Conservation (phyloP, 1,140 invertebrate species). For the Phymorhynchus buccinoides region DNA sequence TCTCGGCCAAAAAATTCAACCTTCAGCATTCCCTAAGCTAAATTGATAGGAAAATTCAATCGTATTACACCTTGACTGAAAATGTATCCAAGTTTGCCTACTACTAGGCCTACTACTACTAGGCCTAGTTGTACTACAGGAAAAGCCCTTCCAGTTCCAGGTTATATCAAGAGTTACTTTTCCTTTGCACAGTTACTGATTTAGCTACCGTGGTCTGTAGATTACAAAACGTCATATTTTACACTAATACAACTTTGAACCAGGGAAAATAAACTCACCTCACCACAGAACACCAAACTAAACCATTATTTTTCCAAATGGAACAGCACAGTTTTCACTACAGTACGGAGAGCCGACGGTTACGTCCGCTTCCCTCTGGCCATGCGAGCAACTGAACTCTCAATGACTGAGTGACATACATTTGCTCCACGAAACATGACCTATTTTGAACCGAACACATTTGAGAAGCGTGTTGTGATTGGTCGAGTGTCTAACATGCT, state of each 20-base stretch:
- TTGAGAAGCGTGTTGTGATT: constrained; percentile 33
- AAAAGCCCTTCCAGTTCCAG: constrained; percentile 3
- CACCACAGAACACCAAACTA: background rate
- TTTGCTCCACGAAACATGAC: constrained; percentile 36
- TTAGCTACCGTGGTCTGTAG: too few species aligned
- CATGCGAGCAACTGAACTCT: constrained; percentile 37
- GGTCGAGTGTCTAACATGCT: constrained; percentile 6
- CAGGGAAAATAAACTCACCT: background rate
- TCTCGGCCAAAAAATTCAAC: too few species aligned
- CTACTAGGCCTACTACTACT: too few species aligned
- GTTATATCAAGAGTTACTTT: background rate
- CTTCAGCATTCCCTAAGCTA: too few species aligned
- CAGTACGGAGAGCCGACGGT: background rate
- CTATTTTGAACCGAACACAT: constrained; percentile 25
- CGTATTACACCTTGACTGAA: too few species aligned
- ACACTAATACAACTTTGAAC: background rate
- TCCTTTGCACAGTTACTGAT: background rate
- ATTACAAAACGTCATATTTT: background rate
- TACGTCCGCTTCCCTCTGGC: constrained; percentile 19
- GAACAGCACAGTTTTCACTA: background rate
- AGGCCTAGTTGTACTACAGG: too few species aligned
- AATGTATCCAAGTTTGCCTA: too few species aligned
- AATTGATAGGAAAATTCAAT: too few species aligned
- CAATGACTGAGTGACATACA: constrained; percentile 41
- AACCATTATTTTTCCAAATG: background rate